A percentile compares a stretch with the other conserved stretches of the same genome.
phyloP scores from a whole-genome alignment of 1,140 invertebrate genomes.

The Holotrichia oblita region DNA sequence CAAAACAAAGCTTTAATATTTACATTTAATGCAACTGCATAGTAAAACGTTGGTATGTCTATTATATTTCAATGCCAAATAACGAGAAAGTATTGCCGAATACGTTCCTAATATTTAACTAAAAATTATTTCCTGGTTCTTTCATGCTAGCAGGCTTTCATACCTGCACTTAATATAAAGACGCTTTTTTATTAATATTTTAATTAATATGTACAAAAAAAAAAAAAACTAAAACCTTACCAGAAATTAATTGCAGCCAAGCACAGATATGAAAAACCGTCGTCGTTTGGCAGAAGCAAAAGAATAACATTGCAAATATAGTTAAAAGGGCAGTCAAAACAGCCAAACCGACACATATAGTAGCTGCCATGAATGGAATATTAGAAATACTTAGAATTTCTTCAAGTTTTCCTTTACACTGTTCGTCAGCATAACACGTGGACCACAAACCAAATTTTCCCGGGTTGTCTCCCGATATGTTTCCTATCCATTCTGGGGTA shows the following conservation, averaged over 20 bases:
- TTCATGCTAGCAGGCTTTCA: no score
- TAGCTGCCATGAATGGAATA: conserved; percentile 81
- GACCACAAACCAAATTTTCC: conserved; percentile 94
- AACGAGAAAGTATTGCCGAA: no score
- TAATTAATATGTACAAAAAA: not conserved
- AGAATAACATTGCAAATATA: conserved; percentile 88
- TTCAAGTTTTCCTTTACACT: conserved; percentile 81
- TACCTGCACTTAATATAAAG: no score
- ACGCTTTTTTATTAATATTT: no score
- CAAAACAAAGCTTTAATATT: no score
- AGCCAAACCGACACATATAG: conserved; percentile 87
- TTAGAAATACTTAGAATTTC: conserved; percentile 85
- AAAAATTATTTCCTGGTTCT: no score
- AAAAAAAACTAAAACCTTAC: conserved; percentile 64
- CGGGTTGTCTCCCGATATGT: conserved; percentile 83
- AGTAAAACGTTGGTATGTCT: no score
- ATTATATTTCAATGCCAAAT: no score
- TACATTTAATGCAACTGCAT: no score
- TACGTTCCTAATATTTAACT: no score
- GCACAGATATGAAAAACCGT: conserved; percentile 93
- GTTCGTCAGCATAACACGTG: conserved; percentile 76
- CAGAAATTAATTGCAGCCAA: conserved; percentile 92
- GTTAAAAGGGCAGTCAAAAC: conserved; percentile 86
- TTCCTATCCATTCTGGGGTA: conserved; percentile 93
- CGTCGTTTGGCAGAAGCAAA: conserved; percentile 94